Conservation (phyloP, 2,113 vertebrate species). For the Macrotus californicus region DNA sequence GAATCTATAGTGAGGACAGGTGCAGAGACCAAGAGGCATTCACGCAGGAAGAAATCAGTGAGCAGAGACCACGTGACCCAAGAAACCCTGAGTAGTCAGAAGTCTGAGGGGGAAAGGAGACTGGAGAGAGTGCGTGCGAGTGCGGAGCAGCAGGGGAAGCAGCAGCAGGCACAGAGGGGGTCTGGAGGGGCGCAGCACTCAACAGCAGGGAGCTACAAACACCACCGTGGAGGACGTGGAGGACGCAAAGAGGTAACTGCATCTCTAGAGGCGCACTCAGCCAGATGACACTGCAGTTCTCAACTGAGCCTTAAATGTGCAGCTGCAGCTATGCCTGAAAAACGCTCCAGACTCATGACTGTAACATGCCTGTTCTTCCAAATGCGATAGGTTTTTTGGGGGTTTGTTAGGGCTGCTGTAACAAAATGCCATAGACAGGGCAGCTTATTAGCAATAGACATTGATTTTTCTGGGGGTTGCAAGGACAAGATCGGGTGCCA, state of each 20-base stretch:
- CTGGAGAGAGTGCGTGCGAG: background rate
- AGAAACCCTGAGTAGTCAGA: background rate
- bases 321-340: background rate
- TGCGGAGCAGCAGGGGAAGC: background rate
- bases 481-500: background rate
- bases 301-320: background rate
- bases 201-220: background rate
- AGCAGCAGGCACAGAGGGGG: background rate
- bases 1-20: background rate
- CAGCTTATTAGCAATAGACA: background rate
- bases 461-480: background rate
- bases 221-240: background rate
- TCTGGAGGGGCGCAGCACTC: background rate
- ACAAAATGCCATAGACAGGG: background rate
- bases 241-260: background rate
- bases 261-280: background rate
- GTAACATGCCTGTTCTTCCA: background rate
- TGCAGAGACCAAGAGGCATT: background rate
- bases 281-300: background rate
- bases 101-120: background rate
- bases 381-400: background rate
- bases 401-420: background rate
- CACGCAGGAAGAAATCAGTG: background rate
- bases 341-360: background rate
- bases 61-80: background rate